A percentile compares a stretch with the other conserved stretches of the same genome.
phyloP scores from a whole-genome alignment of 2,888 invertebrate species.

The Hybos culiciformis region DNA sequence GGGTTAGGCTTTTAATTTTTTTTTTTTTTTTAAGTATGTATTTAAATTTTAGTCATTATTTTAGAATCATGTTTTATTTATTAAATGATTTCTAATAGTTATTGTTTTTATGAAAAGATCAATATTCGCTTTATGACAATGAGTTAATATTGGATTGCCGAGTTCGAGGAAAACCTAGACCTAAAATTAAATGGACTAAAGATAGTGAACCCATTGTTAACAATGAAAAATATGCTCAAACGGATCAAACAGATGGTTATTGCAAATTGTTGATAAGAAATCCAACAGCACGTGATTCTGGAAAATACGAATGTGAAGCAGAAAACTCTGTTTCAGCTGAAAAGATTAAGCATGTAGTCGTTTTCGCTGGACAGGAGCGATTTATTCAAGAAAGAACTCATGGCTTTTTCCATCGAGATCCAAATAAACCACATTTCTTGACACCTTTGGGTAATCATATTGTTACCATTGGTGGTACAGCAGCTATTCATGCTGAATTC shows the following conservation, averaged over 20 bases:
- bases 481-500: constrained; percentile 64
- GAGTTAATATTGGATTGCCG: constrained; percentile 66
- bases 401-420: constrained; percentile 36
- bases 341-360: constrained; percentile 58
- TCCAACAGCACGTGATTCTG: constrained; percentile 55
- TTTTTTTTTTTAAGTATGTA: no score
- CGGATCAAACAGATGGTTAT: constrained; percentile 57
- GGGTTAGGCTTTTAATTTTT: no score
- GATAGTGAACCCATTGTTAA: constrained; percentile 44
- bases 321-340: constrained; percentile 59
- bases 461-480: constrained; percentile 62
- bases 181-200: constrained; percentile 63
- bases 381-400: constrained; percentile 36
- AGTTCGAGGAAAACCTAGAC: constrained; percentile 58
- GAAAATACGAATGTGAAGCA: constrained; percentile 61
- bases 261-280: constrained; percentile 53
- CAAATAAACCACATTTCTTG: constrained; percentile 54
- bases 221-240: constrained; percentile 46
- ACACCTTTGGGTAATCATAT: constrained; percentile 55
- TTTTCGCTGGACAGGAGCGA: constrained; percentile 41
- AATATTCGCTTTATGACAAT: constrained; percentile 55
- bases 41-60: no score
- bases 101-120: constrained; percentile 44
- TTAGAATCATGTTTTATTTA: no score
- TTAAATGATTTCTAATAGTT: no score